A percentile compares a stretch with the other conserved stretches of the same genome.
Evolutionary conservation across 2,113 vertebrate genomes (phyloP).

Genomic region (Leucopternis melanops): DNA sequence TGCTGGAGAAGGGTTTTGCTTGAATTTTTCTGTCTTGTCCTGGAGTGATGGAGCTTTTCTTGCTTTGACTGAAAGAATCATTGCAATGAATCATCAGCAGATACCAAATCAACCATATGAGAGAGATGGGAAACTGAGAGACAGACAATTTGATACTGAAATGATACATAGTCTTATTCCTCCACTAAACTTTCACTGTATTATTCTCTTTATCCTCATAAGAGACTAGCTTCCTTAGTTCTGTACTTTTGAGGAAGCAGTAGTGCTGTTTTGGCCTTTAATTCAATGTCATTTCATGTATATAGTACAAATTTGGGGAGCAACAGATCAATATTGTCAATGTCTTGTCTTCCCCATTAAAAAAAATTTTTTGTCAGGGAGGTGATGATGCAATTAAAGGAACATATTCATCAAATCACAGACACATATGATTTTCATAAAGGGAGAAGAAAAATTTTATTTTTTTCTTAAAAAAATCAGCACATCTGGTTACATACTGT

Average conservation of each 20-base stretch:
- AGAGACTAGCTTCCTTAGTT: not conserved
- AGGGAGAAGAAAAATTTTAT: not conserved
- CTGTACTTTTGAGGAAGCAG: not conserved
- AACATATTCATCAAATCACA: not conserved
- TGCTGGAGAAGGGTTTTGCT: not conserved
- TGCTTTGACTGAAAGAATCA: not conserved
- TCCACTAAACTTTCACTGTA: not conserved
- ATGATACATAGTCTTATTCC: not conserved
- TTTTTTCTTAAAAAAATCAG: not conserved
- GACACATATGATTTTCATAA: not conserved
- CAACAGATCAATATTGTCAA: not conserved
- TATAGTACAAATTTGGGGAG: not conserved
- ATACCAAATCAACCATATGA: not conserved
- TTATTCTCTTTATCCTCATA: not conserved
- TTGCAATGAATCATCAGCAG: not conserved
- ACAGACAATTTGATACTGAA: not conserved
- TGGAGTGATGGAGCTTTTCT: not conserved
- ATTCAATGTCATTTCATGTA: not conserved
- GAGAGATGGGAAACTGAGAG: not conserved
- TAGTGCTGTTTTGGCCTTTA: not conserved
- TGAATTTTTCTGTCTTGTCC: not conserved
- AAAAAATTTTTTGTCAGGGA: not conserved
- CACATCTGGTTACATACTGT: slow-evolving; percentile 1
- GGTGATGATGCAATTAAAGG: not conserved
- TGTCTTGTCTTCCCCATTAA: not conserved